Percentiles rank a stretch among this genome's conserved stretches.
Conservation (phyloP, 1,140 invertebrate species). For the Ruditapes philippinarum region DNA sequence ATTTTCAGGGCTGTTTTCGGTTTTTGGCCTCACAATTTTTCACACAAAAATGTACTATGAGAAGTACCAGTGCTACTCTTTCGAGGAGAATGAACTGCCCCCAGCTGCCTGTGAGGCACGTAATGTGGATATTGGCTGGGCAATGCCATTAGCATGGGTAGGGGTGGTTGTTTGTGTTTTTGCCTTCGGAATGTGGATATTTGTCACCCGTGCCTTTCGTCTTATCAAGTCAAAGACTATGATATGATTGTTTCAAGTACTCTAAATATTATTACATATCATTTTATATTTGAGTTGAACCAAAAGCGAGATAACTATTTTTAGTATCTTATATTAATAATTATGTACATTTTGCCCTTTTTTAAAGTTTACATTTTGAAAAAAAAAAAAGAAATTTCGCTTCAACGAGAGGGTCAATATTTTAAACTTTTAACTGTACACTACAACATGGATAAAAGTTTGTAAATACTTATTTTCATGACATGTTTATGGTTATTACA, state of each 20-base stretch:
- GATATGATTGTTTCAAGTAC: slow-evolving; percentile 57
- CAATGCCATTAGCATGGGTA: slow-evolving; percentile 74
- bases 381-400: too few relatives aligned
- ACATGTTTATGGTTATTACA: too few relatives aligned
- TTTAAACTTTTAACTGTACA: too few relatives aligned
- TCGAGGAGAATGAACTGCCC: slow-evolving; percentile 68
- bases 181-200: slow-evolving; percentile 74
- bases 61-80: slow-evolving; percentile 74
- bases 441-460: too few relatives aligned
- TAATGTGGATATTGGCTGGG: slow-evolving; percentile 67
- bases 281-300: too few relatives aligned
- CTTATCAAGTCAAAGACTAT: slow-evolving; percentile 78
- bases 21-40: slow-evolving; percentile 79
- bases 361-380: too few relatives aligned
- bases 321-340: too few relatives aligned
- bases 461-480: too few relatives aligned
- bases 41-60: slow-evolving; percentile 79
- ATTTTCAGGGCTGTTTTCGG: slow-evolving; percentile 76
- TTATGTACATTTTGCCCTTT: too few relatives aligned
- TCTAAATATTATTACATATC: too few relatives aligned
- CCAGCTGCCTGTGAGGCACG: slow-evolving; percentile 67
- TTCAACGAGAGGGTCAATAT: too few relatives aligned
- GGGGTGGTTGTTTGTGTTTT: slow-evolving; percentile 71
- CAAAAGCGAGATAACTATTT: too few relatives aligned
- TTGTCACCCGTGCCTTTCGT: slow-evolving; percentile 72